phyloP scores from a whole-genome alignment of 2,888 invertebrate species.

The Meteorus cinctellus region DNA sequence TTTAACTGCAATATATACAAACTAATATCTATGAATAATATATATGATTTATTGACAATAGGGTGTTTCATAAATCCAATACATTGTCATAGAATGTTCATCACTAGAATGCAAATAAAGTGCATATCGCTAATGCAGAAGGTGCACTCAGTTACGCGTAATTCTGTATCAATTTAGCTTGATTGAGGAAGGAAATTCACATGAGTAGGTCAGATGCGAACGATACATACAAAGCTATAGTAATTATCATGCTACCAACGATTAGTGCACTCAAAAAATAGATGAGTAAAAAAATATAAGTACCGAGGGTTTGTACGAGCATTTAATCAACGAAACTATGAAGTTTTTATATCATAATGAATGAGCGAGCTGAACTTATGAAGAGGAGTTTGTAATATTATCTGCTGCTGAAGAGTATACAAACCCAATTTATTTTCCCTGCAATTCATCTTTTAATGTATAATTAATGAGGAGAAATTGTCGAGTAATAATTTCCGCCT shows the following conservation, averaged over 20 bases:
- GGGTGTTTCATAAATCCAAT: neutral
- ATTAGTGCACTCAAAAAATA: neutral
- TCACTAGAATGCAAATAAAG: neutral
- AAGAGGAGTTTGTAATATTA: neutral
- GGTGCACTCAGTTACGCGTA: neutral
- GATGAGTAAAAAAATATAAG: neutral
- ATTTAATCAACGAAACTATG: too few relatives aligned
- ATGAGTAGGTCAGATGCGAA: neutral
- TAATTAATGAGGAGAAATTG: neutral
- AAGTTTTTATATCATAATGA: neutral
- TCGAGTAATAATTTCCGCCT: neutral
- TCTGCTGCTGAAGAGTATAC: neutral
- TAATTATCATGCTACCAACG: too few relatives aligned
- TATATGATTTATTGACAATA: neutral
- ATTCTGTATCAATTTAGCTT: neutral
- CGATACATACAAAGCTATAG: neutral
- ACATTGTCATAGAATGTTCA: neutral
- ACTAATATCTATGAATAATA: neutral
- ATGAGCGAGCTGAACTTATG: neutral
- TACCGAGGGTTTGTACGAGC: neutral
- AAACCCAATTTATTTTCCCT: neutral
- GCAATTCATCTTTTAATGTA: neutral
- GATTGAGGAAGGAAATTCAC: slow-evolving; percentile 7
- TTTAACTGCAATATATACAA: neutral
- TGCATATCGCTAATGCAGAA: neutral